A percentile compares a stretch with the other conserved stretches of the same genome.
These are phyloP conservation scores for Epinotia demarniana DNA, from an alignment of 2,888 invertebrate genomes.

Conservation along the genomic window DNA sequence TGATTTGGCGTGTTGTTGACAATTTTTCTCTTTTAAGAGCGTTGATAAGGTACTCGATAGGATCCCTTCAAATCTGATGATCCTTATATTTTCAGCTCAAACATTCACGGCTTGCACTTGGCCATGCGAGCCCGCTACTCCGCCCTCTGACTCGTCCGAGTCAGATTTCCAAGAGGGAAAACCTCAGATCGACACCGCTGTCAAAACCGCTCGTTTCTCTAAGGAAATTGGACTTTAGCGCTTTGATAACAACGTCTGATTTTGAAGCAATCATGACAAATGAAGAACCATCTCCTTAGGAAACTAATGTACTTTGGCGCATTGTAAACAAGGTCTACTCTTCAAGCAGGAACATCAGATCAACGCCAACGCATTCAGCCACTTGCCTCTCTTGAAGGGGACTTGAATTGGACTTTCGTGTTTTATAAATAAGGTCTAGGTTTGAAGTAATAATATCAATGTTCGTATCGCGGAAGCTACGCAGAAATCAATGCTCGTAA, in stretches of 20 bases:
- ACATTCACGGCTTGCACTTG: slow-evolving; percentile 16
- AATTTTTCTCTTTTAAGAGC: too few species aligned
- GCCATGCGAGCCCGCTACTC: neutral
- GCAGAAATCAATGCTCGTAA: neutral
- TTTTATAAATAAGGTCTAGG: neutral
- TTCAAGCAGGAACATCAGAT: too few species aligned
- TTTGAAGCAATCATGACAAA: too few species aligned
- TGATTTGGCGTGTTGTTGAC: too few species aligned
- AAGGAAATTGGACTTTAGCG: neutral
- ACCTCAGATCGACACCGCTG: neutral
- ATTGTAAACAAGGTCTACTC: too few species aligned
- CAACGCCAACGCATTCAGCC: too few species aligned
- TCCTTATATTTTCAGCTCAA: neutral
- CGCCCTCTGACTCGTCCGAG: neutral
- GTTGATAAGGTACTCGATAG: too few species aligned
- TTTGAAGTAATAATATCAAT: neutral
- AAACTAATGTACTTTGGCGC: too few species aligned
- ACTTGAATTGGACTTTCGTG: neutral
- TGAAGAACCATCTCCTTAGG: too few species aligned
- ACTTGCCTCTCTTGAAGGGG: neutral
- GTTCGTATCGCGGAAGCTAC: too few species aligned
- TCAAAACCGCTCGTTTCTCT: slow-evolving; percentile 1
- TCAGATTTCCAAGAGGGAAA: neutral
- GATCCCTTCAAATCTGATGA: neutral
- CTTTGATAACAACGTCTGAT: too few species aligned